Evolutionary conservation across 2,888 invertebrate species (phyloP), one percentile per base, ranked within the genome.

Genomic region (Anagyrus pseudococci): DNA sequence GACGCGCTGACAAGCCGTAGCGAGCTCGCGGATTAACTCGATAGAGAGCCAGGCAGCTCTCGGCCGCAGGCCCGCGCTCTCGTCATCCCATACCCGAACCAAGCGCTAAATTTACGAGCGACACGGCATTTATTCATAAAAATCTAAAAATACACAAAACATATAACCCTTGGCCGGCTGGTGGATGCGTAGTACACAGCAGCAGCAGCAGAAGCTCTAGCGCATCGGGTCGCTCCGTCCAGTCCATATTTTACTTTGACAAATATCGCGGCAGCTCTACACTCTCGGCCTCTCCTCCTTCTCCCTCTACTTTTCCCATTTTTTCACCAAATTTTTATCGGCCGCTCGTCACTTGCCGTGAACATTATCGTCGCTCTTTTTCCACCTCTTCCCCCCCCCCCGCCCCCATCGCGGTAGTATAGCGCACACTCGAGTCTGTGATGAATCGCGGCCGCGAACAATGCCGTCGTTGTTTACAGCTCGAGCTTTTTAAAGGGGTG

Each of bases 181-280:
- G n/a, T n/a, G n/a, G n/a, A 17, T 17, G 17, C 22, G 17, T 44
- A 44, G 2, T 2, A 3, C 22, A 44, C 10, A n/a, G n/a, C n/a
- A n/a, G n/a, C n/a, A n/a, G n/a, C n/a, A n/a, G n/a, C n/a, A n/a
- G n/a, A n/a, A n/a, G 22, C 4, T 2, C 44, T 15, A 4, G 19
- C 43, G 43, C 20, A 44, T 44, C 43, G 52, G 19, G 19, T 17
- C 17, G 17, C 10, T 17, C 17, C 50, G 33, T 43, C 52, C 33
- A 57, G 53, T 54, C 8, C 57, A 60, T 64, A 60, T 64, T 64
- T 61, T 64, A 60, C 60, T 64, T 60, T 64, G 64, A 64, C 60
- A 64, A 64, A 64, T 64, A 64, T 64, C 57, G 48, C 60, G 49
- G 50, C 57, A 52, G 7, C 48, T 46, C 29, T 23, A 29, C 17